Conservation (phyloP, 2,888 invertebrate species). For the Stenurella melanura region DNA sequence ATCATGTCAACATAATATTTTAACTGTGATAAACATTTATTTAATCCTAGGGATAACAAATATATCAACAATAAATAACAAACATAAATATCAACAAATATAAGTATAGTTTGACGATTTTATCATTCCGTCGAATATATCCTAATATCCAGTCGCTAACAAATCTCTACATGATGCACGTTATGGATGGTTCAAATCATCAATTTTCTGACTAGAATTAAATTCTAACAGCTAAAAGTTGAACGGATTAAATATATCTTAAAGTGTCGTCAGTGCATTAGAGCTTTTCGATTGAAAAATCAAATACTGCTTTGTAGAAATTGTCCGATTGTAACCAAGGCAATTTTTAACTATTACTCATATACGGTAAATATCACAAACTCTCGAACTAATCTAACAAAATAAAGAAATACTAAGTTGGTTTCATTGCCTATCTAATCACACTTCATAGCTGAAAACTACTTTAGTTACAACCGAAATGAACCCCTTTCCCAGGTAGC, state of each 20-base stretch:
- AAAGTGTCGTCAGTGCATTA: background rate
- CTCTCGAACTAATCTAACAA: no score
- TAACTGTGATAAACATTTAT: slow-evolving; percentile 21
- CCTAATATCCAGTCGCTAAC: background rate
- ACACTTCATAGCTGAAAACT: background rate
- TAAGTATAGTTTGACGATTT: slow-evolving; percentile 21
- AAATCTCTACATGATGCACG: background rate
- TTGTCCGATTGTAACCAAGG: background rate
- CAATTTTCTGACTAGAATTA: background rate
- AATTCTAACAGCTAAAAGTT: background rate
- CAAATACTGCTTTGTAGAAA: background rate
- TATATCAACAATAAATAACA: slow-evolving; percentile 50
- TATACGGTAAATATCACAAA: no score
- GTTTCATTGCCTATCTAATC: no score
- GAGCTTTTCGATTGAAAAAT: slow-evolving; percentile 21
- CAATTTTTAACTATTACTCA: no score
- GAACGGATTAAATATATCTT: background rate
- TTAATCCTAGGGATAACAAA: slow-evolving; percentile 52
- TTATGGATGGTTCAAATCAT: background rate
- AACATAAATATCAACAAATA: slow-evolving; percentile 41
- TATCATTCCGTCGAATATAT: background rate
- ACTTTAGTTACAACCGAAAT: background rate
- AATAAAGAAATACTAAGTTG: no score
- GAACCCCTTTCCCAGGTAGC: background rate
- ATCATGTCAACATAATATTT: slow-evolving; percentile 15